Evolutionary conservation across 1,140 invertebrate species (phyloP), one percentile per base, ranked within the genome.

Genomic region (Schmidtea mediterranea): DNA sequence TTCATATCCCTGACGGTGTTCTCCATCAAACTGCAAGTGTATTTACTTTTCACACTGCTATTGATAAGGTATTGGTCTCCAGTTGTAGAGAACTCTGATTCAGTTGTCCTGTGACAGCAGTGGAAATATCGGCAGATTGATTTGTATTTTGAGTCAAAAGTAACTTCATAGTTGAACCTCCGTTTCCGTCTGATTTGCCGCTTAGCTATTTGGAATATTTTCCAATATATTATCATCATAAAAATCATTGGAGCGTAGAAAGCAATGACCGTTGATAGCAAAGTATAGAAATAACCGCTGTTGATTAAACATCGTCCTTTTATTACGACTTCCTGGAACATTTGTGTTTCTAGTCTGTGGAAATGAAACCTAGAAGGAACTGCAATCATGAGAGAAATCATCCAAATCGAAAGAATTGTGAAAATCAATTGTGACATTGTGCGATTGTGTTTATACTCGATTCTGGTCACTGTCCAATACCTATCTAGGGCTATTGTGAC

Each of bases 381-480:
- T 51, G 80, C 83, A 13, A 89, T 80, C 2, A 82, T 60, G 56
- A 82, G 74, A 13, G 82, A 74, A 0, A 80, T 75, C 6, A 74
- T 61, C 84, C 84, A 90, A 6, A 87, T 79, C 32, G 61, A 53
- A 1, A 55, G 52, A 32, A 72, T 65, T 12, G 80, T 65, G 38
- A 77, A 72, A 46, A 97, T 83, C 78, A 95, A 83, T 16, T 75
- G 72, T 52, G 80, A 76, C 56, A 97, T 90, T 55, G 72, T 69
- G 49, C 56, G 55, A 40, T 78, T 74, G 57, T 79, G 83, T 55
- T 83, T 71, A 69, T 90, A 90, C 69, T 86, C 81, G 49, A 90
- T 77, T 62, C 86, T 76, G 38, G 83, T 89, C 53, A 92, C 82
- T 48, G 82, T 80, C 82, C 83, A 89, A 65, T 87, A 94, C 61